Evolutionary conservation across 2,888 invertebrate species (phyloP), one percentile per base, ranked within the genome.

Genomic region (Melanchra persicariae): DNA sequence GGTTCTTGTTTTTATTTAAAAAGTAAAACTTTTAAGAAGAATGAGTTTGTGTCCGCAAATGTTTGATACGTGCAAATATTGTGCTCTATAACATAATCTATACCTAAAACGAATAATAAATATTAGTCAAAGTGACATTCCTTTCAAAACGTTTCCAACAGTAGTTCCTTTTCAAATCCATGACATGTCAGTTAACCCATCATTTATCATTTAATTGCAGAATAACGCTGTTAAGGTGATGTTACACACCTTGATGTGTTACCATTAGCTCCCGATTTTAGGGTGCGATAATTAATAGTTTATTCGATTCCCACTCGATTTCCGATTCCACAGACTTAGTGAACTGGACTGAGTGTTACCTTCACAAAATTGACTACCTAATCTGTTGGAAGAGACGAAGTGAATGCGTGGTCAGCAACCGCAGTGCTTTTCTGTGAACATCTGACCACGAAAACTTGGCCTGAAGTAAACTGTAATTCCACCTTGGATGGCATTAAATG

Each of bases 221-320:
- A 82, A 81, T 79, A 80, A 52, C 72, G 63, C 80, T 70, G 75
- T 81, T 79, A 84, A 79, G 67, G 84, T 77, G 80, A 79, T 75
- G 79, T 81, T 83, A 78, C 80, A 78, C 88, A 89, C 89, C 88
- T 89, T 88, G 86, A 82, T 76, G 75, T 80, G 78, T 76, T 62
- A 66, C 83, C 73, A 77, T 77, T 81, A 78, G 68, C 57, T 57
- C 57, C 74, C 64, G 64, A 75, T 71, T 78, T 80, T 77, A 79
- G 75, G 79, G 87, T 82, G 80, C 61, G 70, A 86, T 88, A 87
- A 90, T 88, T 85, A 87, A 89, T 90, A 40, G 85, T 81, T 73
- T 69, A 73, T 66, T 77, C 84, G 71, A 79, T 82, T 82, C 74
- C 77, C 71, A 80, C 76, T 81, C 80, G 79, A 73, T 59, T 43